Conservation (phyloP, 2,797 vertebrate genomes). For the Premnoplex brunnescens region DNA sequence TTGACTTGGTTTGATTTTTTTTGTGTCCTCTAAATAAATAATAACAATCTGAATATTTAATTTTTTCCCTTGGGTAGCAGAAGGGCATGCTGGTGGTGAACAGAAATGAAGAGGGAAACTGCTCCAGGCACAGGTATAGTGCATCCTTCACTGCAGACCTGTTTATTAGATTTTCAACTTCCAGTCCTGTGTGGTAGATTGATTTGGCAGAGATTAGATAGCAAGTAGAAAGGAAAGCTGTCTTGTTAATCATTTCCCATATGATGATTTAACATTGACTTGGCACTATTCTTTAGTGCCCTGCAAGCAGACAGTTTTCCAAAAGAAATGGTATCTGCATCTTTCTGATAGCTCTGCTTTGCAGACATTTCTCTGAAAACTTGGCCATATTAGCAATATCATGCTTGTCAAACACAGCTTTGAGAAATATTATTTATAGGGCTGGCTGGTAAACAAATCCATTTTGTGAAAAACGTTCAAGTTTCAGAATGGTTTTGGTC, state of each 20-base stretch:
- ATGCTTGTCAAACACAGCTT: slow-evolving; percentile 42
- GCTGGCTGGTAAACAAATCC: slow-evolving; percentile 40
- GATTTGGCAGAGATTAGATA: slow-evolving; percentile 49
- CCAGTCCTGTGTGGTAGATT: slow-evolving; percentile 40
- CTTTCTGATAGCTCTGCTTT: neutral
- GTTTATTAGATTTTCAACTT: slow-evolving; percentile 53
- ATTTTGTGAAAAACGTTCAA: neutral
- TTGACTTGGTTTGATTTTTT: slow-evolving; percentile 50
- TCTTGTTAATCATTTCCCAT: slow-evolving; percentile 53
- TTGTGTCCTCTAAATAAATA: slow-evolving; percentile 54
- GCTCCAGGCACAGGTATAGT: neutral
- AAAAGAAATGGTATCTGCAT: slow-evolving; percentile 12
- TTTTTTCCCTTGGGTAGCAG: slow-evolving; percentile 42
- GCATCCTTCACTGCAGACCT: neutral
- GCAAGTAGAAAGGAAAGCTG: slow-evolving; percentile 42
- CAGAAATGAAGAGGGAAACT: slow-evolving; percentile 19
- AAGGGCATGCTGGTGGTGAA: slow-evolving; percentile 6
- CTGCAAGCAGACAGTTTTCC: slow-evolving; percentile 26
- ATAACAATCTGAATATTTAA: slow-evolving; percentile 65
- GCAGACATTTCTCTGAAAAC: slow-evolving; percentile 23
- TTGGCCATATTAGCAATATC: slow-evolving; percentile 49
- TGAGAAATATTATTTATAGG: slow-evolving; percentile 43
- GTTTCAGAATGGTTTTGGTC: slow-evolving; percentile 25
- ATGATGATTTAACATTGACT: slow-evolving; percentile 52
- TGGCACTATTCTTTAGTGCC: slow-evolving; percentile 23